Evolutionary conservation across 2,113 vertebrate species (phyloP).

Genomic region (Anseranas semipalmata): DNA sequence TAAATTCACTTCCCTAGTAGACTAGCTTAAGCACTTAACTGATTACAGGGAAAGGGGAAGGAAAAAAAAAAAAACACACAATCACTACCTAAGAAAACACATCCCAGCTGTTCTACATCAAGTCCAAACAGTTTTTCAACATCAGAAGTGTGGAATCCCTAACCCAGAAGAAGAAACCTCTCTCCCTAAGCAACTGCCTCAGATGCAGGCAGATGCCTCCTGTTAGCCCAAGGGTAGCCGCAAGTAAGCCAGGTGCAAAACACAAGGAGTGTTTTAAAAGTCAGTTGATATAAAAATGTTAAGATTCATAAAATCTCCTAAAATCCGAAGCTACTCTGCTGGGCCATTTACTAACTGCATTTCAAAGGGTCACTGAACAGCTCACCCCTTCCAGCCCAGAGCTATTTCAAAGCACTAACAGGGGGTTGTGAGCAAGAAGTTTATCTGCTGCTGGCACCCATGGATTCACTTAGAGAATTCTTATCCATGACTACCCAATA

Average conservation of each 20-base stretch:
- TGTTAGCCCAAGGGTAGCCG: not conserved
- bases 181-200: not conserved
- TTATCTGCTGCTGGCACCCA: not conserved
- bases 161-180: not conserved
- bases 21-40: not conserved
- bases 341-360: not conserved
- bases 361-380: too few relatives aligned
- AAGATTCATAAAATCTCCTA: not conserved
- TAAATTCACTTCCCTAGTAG: not conserved
- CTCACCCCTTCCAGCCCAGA: not conserved
- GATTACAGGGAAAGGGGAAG: accelerated
- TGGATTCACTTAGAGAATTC: not conserved
- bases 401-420: not conserved
- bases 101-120: not conserved
- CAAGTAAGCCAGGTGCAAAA: too few relatives aligned
- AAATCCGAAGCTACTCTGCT: not conserved
- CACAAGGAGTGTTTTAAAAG: too few relatives aligned
- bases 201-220: too few relatives aligned
- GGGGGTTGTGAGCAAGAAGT: not conserved
- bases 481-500: not conserved
- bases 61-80: too few relatives aligned
- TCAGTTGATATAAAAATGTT: too few relatives aligned
- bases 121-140: not conserved
- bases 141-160: not conserved
- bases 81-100: not conserved